These are phyloP conservation scores for Corythaeola cristata DNA, from an alignment of 2,113 vertebrate species.

Conservation along the genomic window DNA sequence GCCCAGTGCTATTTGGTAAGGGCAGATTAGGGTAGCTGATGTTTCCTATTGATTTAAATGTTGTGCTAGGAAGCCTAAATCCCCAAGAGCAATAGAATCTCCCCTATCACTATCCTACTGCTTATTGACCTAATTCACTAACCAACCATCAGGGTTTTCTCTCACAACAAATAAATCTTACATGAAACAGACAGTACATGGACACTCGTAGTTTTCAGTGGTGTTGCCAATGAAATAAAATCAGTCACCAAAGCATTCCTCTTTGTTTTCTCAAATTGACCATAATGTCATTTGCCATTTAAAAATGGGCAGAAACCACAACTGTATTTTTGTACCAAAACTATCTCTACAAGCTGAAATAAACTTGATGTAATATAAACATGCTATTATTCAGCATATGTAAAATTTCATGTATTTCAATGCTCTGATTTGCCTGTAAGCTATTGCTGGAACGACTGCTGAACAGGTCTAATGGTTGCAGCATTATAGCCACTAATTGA, in stretches of 20 bases:
- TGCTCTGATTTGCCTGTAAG: neutral
- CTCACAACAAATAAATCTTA: slow-evolving; percentile 70
- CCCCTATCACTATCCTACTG: slow-evolving; percentile 68
- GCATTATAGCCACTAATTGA: neutral
- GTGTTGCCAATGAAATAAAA: neutral
- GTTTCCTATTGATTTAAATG: slow-evolving; percentile 67
- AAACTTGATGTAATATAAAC: neutral
- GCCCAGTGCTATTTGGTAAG: neutral
- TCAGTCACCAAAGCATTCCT: neutral
- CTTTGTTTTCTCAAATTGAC: neutral
- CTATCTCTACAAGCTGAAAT: neutral
- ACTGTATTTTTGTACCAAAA: neutral
- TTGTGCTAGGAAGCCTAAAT: slow-evolving; percentile 64
- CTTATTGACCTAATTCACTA: slow-evolving; percentile 73
- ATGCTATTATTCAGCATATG: neutral
- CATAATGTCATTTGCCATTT: neutral
- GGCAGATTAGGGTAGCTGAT: slow-evolving; percentile 62
- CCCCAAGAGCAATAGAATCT: slow-evolving; percentile 68
- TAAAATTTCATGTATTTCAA: neutral
- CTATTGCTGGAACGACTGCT: neutral
- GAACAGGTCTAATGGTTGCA: neutral
- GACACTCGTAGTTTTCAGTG: neutral
- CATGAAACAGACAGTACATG: slow-evolving; percentile 55
- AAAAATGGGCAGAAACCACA: neutral
- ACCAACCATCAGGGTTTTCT: slow-evolving; percentile 68